Percentiles rank a stretch among this genome's conserved stretches.
Evolutionary conservation across 2,113 vertebrate genomes (phyloP).

Genomic region (Mus pahari): DNA sequence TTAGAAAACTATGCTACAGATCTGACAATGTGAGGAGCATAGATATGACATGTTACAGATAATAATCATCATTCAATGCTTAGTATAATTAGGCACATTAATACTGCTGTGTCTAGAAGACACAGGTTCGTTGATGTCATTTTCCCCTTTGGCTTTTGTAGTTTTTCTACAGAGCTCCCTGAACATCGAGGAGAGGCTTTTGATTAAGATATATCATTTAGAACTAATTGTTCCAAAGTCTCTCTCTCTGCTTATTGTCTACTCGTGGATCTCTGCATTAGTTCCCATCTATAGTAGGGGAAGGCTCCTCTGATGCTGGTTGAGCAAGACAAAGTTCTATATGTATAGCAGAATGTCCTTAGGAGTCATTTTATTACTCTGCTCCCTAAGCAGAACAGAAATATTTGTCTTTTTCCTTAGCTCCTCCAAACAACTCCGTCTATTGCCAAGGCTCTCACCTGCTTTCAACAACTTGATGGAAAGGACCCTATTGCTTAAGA

Average conservation of each 20-base stretch:
- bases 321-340: not conserved
- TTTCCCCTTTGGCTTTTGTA: not conserved
- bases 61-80: not conserved
- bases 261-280: not conserved
- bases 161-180: not conserved
- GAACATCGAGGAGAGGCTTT: not conserved
- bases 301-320: not conserved
- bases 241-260: not conserved
- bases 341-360: not conserved
- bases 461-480: not conserved
- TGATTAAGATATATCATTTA: not conserved
- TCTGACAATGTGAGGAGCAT: not conserved
- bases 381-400: not conserved
- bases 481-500: not conserved
- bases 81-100: not conserved
- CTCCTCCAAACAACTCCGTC: not conserved
- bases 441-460: not conserved
- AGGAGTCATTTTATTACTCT: not conserved
- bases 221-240: not conserved
- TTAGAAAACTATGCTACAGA: not conserved
- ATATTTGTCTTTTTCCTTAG: not conserved
- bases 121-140: not conserved
- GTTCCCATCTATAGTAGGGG: not conserved
- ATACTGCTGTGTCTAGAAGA: not conserved
- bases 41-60: not conserved